Base-by-base conservation (phyloP, 2,888 invertebrate species). In the Drosophila birchii region DNA sequence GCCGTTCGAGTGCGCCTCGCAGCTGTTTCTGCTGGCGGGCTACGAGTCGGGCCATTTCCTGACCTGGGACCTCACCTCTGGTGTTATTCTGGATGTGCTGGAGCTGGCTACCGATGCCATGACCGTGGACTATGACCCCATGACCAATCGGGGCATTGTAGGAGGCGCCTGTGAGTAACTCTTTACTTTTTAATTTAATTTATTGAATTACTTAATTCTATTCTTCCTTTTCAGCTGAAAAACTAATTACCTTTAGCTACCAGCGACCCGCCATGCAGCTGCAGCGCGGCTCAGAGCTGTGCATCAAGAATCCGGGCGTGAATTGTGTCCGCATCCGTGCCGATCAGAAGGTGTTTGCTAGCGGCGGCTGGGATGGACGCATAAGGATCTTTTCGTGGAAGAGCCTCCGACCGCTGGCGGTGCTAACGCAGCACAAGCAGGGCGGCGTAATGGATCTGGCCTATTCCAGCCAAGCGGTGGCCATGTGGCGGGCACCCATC, bases 371-470 rank as follows among this genome's bases (percentile, higher is more conserved):
- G 95, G 96, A 97, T 88, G 95, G 96, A 2, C 94, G 95, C 73
- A 93, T 96, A 71, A 94, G 96, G 76, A 94, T 96, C 75, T 96
- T 95, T 91, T 96, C 96, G 2, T 96, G 96, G 95, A 96, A 95
- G 91, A 95, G 95, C 60, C 92, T 96, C 43, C 93, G 95, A 58
- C 94, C 95, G 5, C 92, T 97, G 69, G 96, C 95, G 3, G 96
- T 96, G 57, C 93, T 97, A 41, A 95, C 95, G 0, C 95, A 96
- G 83, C 96, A 97, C 86, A 95, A 94, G 76, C 94, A 94, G 76
- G 94, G 95, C 39, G 94, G 95, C n/a, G 94, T 97, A 56, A 95
- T 95, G 89, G 96, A 96, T 91, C 94, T 96, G 64, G 94, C 94
- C 47, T 96, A 95, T 92, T 96, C 96, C 5, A 92, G 93, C 0